Conservation (phyloP, 2,888 invertebrate species). For the Eristalis arbustorum region DNA sequence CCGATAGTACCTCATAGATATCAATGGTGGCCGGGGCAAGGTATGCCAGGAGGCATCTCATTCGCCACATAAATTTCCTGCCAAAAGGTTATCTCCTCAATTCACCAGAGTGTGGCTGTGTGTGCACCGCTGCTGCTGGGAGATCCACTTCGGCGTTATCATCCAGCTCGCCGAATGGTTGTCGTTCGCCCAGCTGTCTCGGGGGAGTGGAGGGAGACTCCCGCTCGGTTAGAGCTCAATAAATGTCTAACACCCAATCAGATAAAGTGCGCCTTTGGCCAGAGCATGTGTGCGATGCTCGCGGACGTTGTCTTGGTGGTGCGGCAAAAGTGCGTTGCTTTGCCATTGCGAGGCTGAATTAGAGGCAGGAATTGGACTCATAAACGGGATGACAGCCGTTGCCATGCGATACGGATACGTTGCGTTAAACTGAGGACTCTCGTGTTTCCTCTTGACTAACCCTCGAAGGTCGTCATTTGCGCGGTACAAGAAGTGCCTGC, state of each 20-base stretch:
- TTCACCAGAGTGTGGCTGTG: neutral
- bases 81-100: slow-evolving; percentile 66
- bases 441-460: neutral
- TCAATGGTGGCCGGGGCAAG: slow-evolving; percentile 48
- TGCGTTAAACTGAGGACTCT: neutral
- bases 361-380: neutral
- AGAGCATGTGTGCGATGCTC: neutral
- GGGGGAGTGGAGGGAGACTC: too few species aligned
- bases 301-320: neutral
- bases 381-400: neutral
- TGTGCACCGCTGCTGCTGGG: neutral
- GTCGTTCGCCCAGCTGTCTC: slow-evolving; percentile 35
- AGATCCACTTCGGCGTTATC: slow-evolving; percentile 34
- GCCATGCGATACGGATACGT: neutral
- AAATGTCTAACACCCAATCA: slow-evolving; percentile 62
- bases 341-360: neutral
- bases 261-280: slow-evolving; percentile 36
- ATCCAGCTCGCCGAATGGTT: slow-evolving; percentile 22
- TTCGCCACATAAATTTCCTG: slow-evolving; percentile 62
- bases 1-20: slow-evolving; percentile 69
- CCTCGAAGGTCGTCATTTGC: neutral
- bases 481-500: neutral
- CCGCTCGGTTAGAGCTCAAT: slow-evolving; percentile 54
- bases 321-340: neutral
- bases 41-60: slow-evolving; percentile 19